A percentile compares a stretch with the other conserved stretches of the same genome.
These are phyloP conservation scores for Tetramorium bicarinatum DNA, from an alignment of 2,888 invertebrate species.

Conservation along the genomic window DNA sequence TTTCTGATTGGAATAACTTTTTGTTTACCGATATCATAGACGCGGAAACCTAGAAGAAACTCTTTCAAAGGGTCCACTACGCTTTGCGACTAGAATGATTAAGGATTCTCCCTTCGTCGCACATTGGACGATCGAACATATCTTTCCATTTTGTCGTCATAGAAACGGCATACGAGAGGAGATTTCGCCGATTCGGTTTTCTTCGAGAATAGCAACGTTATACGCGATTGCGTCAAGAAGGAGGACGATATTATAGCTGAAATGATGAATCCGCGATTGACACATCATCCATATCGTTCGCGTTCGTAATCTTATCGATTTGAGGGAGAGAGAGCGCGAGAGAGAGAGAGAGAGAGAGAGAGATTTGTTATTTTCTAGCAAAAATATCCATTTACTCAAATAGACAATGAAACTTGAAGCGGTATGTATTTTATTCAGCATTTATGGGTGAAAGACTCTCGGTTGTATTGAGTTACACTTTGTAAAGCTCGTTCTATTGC, in stretches of 20 bases:
- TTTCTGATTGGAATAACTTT: not conserved
- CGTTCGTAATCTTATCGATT: not conserved
- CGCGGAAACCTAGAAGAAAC: not conserved
- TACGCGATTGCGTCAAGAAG: not conserved
- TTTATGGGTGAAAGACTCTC: not conserved
- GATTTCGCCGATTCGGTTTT: constrained; percentile 18
- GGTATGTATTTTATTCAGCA: not conserved
- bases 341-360: too few relatives aligned
- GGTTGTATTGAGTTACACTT: not conserved
- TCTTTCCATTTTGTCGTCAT: constrained; percentile 53
- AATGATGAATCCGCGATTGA: not conserved
- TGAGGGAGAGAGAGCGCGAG: not conserved
- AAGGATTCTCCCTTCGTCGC: constrained; percentile 32
- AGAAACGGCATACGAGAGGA: constrained; percentile 40
- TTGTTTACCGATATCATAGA: constrained; percentile 14
- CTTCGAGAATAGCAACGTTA: constrained; percentile 4
- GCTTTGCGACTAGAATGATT: constrained; percentile 8
- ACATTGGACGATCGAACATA: constrained; percentile 31
- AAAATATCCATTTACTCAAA: constrained; percentile 9
- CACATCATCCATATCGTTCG: not conserved
- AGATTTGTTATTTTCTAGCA: too few relatives aligned
- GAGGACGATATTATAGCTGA: not conserved
- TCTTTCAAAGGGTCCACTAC: not conserved
- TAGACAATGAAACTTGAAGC: not conserved
- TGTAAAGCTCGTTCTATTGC: not conserved